Conservation (phyloP, 2,888 invertebrate genomes). For the Tetanocera ferruginea region DNA sequence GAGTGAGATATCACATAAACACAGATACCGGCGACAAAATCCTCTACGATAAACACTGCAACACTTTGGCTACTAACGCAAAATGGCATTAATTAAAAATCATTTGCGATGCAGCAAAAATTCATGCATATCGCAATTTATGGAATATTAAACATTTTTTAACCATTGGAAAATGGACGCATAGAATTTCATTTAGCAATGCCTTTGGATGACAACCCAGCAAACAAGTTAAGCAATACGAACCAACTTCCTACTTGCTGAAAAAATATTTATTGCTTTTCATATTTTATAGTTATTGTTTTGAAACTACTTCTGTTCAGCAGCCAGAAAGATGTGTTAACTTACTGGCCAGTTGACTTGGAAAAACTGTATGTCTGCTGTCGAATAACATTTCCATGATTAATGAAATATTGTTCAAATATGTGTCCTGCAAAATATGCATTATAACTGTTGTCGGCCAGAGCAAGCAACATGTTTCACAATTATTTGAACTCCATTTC, state of each 20-base stretch:
- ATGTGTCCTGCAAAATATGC: conserved; percentile 3
- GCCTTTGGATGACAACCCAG: background rate
- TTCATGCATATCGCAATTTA: conserved; percentile 5
- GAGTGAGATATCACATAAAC: background rate
- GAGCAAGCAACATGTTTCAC: background rate
- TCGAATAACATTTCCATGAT: background rate
- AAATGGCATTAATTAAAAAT: conserved; percentile 32
- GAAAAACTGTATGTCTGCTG: no score
- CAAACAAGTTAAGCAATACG: background rate
- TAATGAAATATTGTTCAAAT: conserved; percentile 4
- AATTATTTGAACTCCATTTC: background rate
- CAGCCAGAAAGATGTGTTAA: no score
- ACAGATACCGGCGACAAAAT: background rate
- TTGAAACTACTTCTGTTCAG: background rate
- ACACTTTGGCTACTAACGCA: no score
- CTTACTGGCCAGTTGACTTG: no score
- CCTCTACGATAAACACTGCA: no score
- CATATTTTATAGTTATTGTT: background rate
- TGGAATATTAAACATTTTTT: conserved; percentile 8
- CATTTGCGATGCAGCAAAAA: conserved; percentile 10
- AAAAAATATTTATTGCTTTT: background rate
- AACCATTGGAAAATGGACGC: no score
- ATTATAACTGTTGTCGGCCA: background rate
- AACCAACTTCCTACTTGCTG: no score
- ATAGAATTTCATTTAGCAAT: no score